Evolutionary conservation across 2,113 vertebrate species (phyloP).

Genomic region (Datnioides undecimradiatus): DNA sequence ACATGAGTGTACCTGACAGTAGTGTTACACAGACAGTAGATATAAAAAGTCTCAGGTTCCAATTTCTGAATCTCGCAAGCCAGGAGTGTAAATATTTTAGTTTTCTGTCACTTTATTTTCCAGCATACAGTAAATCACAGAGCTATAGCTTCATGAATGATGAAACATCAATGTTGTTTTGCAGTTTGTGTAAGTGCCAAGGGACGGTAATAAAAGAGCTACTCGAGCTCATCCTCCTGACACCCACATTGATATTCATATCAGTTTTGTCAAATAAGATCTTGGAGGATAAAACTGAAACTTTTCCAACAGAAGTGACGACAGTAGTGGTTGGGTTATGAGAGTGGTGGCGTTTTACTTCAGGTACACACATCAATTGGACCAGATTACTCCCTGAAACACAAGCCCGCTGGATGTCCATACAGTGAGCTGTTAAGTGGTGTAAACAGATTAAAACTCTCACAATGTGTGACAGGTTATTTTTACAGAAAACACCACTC

Average conservation of each 20-base stretch:
- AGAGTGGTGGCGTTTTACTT: neutral
- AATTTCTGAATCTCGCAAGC: conserved; percentile 28
- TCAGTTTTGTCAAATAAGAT: neutral
- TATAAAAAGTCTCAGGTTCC: conserved; percentile 17
- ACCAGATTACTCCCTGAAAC: conserved; percentile 22
- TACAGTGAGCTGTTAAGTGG: conserved; percentile 8
- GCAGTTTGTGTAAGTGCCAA: neutral
- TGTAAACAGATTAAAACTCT: conserved; percentile 64
- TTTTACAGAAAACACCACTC: conserved; percentile 30
- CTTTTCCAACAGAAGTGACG: neutral
- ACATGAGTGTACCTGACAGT: conserved; percentile 14
- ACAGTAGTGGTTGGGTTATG: neutral
- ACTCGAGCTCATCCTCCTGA: conserved; percentile 12
- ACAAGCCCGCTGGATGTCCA: neutral
- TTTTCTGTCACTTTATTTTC: conserved; percentile 17
- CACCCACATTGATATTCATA: conserved; percentile 26
- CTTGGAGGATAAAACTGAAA: neutral
- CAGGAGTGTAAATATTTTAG: conserved; percentile 26
- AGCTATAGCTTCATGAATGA: conserved; percentile 20
- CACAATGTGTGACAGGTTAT: conserved; percentile 45
- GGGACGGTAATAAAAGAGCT: conserved; percentile 11
- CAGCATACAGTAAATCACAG: conserved; percentile 21
- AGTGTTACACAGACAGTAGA: conserved; percentile 1
- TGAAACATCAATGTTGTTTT: conserved; percentile 22
- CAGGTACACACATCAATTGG: neutral